phyloP scores from a whole-genome alignment of 2,888 invertebrate genomes.

The Diabrotica balteata region DNA sequence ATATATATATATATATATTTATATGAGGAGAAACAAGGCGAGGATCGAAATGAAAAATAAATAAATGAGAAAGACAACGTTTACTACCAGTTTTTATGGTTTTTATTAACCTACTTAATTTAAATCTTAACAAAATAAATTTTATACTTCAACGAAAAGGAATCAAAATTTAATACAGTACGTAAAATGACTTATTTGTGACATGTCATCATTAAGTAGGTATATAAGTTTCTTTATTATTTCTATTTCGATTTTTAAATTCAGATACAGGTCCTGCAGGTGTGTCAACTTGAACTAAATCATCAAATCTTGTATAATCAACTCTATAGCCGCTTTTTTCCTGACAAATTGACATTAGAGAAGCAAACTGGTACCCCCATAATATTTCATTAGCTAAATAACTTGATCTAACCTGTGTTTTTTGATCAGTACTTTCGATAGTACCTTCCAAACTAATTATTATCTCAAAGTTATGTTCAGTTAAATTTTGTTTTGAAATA shows the following conservation, averaged over 20 bases:
- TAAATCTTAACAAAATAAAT: too few species aligned
- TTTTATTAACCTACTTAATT: too few species aligned
- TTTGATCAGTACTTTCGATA: conserved; percentile 85
- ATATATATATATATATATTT: too few species aligned
- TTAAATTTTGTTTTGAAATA: conserved; percentile 74
- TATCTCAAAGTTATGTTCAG: conserved; percentile 30
- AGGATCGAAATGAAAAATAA: too few species aligned
- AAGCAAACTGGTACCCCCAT: conserved; percentile 88
- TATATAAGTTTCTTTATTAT: too few species aligned
- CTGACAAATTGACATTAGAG: conserved; percentile 75
- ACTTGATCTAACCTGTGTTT: conserved; percentile 81
- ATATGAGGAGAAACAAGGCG: too few species aligned
- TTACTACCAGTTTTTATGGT: too few species aligned
- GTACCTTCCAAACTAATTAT: conserved; percentile 50
- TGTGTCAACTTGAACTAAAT: conserved; percentile 82
- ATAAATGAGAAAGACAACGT: too few species aligned
- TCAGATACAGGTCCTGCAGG: conserved; percentile 82
- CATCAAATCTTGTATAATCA: conserved; percentile 85
- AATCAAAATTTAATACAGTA: too few species aligned
- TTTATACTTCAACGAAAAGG: too few species aligned
- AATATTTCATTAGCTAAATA: conserved; percentile 79
- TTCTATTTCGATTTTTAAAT: conserved; percentile 51
- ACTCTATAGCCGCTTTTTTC: conserved; percentile 75
- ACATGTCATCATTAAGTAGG: too few species aligned
- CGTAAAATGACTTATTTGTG: too few species aligned